Conservation (phyloP, 2,888 invertebrate genomes). For the Smittia aterrima region DNA sequence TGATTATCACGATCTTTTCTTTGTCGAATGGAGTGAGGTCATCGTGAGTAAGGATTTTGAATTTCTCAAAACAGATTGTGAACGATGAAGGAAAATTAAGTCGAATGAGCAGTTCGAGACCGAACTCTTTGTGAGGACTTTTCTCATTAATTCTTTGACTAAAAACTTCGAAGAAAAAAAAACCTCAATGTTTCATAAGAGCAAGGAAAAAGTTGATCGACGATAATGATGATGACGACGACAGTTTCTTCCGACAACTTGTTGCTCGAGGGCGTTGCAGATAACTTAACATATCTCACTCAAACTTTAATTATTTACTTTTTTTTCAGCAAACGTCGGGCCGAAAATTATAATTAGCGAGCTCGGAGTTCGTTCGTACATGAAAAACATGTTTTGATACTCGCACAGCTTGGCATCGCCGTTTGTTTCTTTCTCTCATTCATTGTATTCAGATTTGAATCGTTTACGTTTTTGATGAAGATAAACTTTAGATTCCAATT, state of each 20-base stretch:
- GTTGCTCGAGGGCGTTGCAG: not conserved
- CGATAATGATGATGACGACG: too few species aligned
- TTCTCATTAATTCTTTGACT: too few species aligned
- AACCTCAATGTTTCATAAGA: too few species aligned
- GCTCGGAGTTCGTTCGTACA: not conserved
- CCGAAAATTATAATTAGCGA: not conserved
- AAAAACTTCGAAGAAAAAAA: too few species aligned
- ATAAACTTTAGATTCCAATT: not conserved
- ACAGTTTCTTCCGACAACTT: not conserved
- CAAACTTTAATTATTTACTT: not conserved
- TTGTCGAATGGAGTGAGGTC: too few species aligned
- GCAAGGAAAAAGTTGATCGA: too few species aligned
- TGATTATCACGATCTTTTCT: too few species aligned
- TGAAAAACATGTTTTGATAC: slow-evolving; percentile 6
- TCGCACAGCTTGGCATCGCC: not conserved
- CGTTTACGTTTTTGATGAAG: not conserved
- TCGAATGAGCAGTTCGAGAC: too few species aligned
- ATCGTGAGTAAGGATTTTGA: too few species aligned
- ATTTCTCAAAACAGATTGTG: too few species aligned
- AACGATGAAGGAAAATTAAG: too few species aligned
- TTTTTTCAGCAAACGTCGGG: not conserved
- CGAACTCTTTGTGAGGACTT: too few species aligned
- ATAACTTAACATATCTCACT: not conserved
- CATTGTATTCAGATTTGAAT: slow-evolving; percentile 1
- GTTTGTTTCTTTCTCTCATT: not conserved